Conservation (phyloP, 1,140 invertebrate genomes). For the Rhyzopertha dominica region DNA sequence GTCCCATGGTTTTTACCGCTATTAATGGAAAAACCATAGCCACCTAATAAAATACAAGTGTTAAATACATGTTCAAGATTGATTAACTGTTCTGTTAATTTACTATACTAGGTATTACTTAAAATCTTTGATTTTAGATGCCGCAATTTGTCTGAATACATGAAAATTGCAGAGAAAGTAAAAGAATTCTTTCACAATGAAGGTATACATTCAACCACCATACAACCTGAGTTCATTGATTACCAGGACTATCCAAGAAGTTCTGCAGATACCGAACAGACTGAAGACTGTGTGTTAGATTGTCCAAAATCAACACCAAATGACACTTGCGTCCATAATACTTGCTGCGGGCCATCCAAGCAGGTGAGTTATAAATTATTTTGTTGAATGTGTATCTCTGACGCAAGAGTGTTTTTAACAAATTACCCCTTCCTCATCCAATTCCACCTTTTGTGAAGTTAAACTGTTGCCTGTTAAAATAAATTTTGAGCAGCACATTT, state of each 20-base stretch:
- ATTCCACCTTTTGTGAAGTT: too few species aligned
- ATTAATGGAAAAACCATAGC: too few species aligned
- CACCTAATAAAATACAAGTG: too few species aligned
- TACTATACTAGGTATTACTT: too few species aligned
- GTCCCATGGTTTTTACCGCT: too few species aligned
- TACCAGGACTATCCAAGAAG: constrained; percentile 44
- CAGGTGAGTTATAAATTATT: constrained; percentile 56
- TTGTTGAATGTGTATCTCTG: too few species aligned
- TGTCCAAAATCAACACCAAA: constrained; percentile 71
- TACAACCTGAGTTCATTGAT: constrained; percentile 90
- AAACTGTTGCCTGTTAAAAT: too few species aligned
- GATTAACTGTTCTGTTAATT: too few species aligned
- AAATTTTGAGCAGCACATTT: too few species aligned
- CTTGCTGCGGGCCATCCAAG: constrained; percentile 72
- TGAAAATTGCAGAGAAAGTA: constrained; percentile 89
- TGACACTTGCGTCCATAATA: constrained; percentile 75
- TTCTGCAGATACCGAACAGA: constrained; percentile 29
- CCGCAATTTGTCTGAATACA: constrained; percentile 81
- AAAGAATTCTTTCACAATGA: constrained; percentile 95
- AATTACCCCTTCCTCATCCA: too few species aligned
- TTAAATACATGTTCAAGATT: too few species aligned
- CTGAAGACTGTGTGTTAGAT: constrained; percentile 66
- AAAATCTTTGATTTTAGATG: constrained; percentile 59
- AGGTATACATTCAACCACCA: constrained; percentile 87
- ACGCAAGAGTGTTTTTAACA: too few species aligned